Evolutionary conservation across 2,888 invertebrate genomes (phyloP).

Genomic region (Philereme vetulata): DNA sequence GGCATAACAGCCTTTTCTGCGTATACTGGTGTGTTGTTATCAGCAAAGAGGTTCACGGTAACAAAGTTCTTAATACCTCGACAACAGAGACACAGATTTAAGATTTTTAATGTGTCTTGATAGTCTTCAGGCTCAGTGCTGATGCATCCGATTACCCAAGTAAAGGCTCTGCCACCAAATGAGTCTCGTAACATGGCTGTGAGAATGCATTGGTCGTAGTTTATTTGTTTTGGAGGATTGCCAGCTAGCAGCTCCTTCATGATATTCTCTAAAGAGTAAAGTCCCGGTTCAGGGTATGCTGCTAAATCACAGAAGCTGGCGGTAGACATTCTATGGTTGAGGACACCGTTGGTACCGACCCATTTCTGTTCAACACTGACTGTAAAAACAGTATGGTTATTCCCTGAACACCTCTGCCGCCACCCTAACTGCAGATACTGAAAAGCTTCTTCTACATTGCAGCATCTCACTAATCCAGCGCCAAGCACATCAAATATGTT

Average conservation of each 20-base stretch:
- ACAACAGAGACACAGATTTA: slow-evolving; percentile 87
- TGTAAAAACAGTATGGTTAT: slow-evolving; percentile 88
- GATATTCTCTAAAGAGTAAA: slow-evolving; percentile 87
- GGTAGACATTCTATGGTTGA: slow-evolving; percentile 88
- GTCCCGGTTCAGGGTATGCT: slow-evolving; percentile 84
- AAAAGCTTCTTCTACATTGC: slow-evolving; percentile 88
- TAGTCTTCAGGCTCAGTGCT: slow-evolving; percentile 87
- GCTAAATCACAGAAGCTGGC: slow-evolving; percentile 89
- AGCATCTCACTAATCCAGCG: slow-evolving; percentile 80
- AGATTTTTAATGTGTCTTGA: slow-evolving; percentile 87
- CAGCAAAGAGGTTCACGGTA: slow-evolving; percentile 88
- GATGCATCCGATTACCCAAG: slow-evolving; percentile 88
- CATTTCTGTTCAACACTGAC: slow-evolving; percentile 90
- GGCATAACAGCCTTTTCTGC: slow-evolving; percentile 65
- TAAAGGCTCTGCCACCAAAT: slow-evolving; percentile 90
- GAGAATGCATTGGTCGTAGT: slow-evolving; percentile 86
- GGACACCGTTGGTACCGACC: slow-evolving; percentile 86
- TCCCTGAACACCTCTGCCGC: slow-evolving; percentile 81
- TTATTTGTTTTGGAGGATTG: slow-evolving; percentile 80
- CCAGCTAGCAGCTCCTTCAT: slow-evolving; percentile 83
- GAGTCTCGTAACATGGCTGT: slow-evolving; percentile 89
- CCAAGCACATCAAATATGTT: slow-evolving; percentile 85
- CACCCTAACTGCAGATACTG: slow-evolving; percentile 88
- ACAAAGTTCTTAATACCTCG: slow-evolving; percentile 88
- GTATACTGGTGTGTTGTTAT: slow-evolving; percentile 84